phyloP scores from a whole-genome alignment of 2,888 invertebrate species.

The Mesorhabditis sp. region DNA sequence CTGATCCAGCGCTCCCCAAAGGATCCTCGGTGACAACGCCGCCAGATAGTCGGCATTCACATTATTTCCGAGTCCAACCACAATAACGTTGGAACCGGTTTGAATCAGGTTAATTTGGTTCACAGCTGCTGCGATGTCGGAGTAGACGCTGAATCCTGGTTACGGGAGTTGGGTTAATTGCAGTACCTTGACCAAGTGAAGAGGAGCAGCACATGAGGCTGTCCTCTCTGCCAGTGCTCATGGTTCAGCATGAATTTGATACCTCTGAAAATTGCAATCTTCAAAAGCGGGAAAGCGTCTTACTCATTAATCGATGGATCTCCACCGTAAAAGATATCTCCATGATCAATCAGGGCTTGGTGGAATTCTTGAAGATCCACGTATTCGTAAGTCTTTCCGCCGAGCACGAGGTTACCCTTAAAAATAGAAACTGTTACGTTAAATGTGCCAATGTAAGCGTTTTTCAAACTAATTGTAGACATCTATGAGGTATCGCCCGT shows the following conservation, averaged over 20 bases:
- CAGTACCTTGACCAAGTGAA: not conserved
- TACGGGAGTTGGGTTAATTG: not conserved
- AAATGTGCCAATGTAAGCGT: too few species aligned
- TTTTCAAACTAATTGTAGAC: too few species aligned
- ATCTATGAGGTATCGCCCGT: too few species aligned
- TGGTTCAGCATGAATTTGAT: not conserved
- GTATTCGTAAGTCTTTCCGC: not conserved
- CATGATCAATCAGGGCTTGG: not conserved
- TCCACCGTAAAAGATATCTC: not conserved
- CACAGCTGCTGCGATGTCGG: not conserved
- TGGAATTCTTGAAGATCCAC: not conserved
- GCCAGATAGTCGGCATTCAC: slow-evolving; percentile 1
- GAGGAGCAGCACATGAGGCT: not conserved
- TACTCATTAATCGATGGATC: not conserved
- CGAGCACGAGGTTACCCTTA: not conserved
- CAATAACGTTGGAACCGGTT: not conserved
- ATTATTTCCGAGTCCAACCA: not conserved
- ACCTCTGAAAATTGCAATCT: not conserved
- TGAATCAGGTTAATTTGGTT: not conserved
- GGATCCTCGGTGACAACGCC: not conserved
- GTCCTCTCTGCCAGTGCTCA: slow-evolving; percentile 5
- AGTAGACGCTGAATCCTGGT: not conserved
- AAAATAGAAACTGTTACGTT: not conserved
- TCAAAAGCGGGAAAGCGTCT: not conserved
- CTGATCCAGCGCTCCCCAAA: not conserved